Base-by-base conservation (phyloP, 1,140 invertebrate genomes). In the Neodiprion lecontei region DNA sequence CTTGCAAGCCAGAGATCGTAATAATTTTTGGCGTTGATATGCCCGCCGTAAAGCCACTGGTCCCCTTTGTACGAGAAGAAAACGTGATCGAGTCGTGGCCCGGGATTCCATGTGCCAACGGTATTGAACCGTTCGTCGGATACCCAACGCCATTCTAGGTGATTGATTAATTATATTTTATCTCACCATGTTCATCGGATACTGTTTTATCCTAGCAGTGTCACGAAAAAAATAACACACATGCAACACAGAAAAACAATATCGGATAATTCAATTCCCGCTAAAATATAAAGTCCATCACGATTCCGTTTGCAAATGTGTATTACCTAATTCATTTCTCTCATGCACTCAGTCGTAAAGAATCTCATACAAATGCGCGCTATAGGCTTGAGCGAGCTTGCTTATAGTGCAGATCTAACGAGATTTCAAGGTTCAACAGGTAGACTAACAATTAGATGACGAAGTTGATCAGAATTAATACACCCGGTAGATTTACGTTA, bases 11-110 rank as follows among this genome's bases (percentile, higher is more conserved):
- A 69, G 21, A 69, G 67, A 47, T 69, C 67, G 40, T 21, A 23
- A 69, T 69, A 69, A 23, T 69, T 69, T 69, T 69, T 69, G 17
- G 21, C 67, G 40, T 69, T 12, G 67, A 69, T 47, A 11, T 69
- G 67, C 11, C 67, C 67, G 23, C 67, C 67, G 12, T 69, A 69
- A 23, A 69, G 17, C 67, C 67, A 69, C 40, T 69, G 67, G 12
- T 69, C 67, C 11, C 67, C 67, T 47, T 69, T 69, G 67, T 47
- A 21, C 3, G 67, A 69, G 40, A 69, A 69, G 40, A 69, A 69
- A 23, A 7, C 40, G 67, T 69, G 67, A 23, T 69, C 67, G 21
- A 69, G 14, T 23, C 67, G 17, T 23, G 67, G 67, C 21, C 21
- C 40, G 17, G 67, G 67, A 12, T 21, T 47, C 67, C 67, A 23